Percentiles rank a stretch among this genome's conserved stretches.
Conservation (phyloP, 2,113 vertebrate genomes). For the Amphiprion ocellaris region DNA sequence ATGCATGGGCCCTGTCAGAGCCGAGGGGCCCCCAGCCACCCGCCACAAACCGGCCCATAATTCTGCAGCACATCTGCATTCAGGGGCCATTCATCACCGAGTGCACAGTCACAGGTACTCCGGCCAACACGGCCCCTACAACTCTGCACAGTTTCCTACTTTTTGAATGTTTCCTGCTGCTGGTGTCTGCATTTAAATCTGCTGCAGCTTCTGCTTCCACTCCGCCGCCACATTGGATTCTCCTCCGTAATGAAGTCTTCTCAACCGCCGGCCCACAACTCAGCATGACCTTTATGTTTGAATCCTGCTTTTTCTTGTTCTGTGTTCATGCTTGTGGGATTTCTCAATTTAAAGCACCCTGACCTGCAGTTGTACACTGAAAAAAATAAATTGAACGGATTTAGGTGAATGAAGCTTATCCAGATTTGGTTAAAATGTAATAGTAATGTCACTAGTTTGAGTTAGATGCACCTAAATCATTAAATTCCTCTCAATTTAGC, state of each 20-base stretch:
- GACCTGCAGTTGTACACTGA: no score
- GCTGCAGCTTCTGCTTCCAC: background rate
- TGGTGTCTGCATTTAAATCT: constrained; percentile 30
- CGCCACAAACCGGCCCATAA: constrained; percentile 46
- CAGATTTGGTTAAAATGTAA: no score
- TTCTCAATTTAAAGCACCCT: no score
- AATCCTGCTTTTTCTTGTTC: background rate
- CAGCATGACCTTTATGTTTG: constrained; percentile 7
- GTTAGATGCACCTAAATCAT: no score
- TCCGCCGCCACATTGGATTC: background rate
- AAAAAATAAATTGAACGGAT: no score
- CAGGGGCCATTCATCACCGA: constrained; percentile 62
- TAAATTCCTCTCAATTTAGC: no score
- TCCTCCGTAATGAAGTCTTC: constrained; percentile 13
- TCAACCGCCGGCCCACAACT: background rate
- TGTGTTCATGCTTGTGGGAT: no score
- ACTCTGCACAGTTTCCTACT: constrained; percentile 12
- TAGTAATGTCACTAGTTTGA: no score
- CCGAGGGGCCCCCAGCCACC: constrained; percentile 44
- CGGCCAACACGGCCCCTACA: constrained; percentile 16
- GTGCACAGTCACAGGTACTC: constrained; percentile 51
- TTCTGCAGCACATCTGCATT: constrained; percentile 65
- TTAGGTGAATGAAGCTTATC: no score
- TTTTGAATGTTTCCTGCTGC: constrained; percentile 1
- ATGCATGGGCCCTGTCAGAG: constrained; percentile 75